These are phyloP conservation scores for Diachasmimorpha longicaudata DNA, from an alignment of 1,140 invertebrate genomes.

Conservation along the genomic window DNA sequence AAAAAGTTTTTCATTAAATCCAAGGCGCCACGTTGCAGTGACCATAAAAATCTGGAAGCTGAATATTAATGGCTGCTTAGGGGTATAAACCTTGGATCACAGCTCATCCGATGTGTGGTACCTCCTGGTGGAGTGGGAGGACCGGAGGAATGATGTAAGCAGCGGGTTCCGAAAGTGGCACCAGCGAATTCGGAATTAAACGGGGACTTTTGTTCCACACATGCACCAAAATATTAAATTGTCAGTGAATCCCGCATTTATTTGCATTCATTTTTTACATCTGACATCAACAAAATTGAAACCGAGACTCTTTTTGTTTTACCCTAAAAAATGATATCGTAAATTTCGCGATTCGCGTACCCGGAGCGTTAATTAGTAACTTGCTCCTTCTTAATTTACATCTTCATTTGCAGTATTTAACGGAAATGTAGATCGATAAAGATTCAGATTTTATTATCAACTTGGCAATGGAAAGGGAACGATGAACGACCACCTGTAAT, in stretches of 20 bases:
- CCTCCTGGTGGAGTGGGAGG: neutral
- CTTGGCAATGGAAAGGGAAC: no score
- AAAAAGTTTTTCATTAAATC: slow-evolving; percentile 39
- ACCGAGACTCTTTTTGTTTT: no score
- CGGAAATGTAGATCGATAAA: neutral
- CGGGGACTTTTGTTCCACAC: neutral
- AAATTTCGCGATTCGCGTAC: no score
- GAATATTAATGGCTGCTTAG: slow-evolving; percentile 41
- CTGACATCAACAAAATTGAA: no score
- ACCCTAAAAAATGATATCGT: no score
- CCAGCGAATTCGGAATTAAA: neutral
- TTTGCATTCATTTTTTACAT: neutral
- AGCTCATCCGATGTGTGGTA: neutral
- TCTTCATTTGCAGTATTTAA: neutral
- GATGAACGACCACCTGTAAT: neutral
- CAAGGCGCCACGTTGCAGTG: slow-evolving; percentile 28
- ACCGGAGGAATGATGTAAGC: neutral
- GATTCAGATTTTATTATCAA: neutral
- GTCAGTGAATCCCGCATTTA: neutral
- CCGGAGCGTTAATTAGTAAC: neutral
- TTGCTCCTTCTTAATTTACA: neutral
- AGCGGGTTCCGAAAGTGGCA: neutral
- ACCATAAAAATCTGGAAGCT: slow-evolving; percentile 35
- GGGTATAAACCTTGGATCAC: slow-evolving; percentile 6
- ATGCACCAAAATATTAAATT: neutral